Percentiles rank a stretch among this genome's conserved stretches.
Conservation (phyloP, 2,888 invertebrate genomes). For the Ectemnius continuus region DNA sequence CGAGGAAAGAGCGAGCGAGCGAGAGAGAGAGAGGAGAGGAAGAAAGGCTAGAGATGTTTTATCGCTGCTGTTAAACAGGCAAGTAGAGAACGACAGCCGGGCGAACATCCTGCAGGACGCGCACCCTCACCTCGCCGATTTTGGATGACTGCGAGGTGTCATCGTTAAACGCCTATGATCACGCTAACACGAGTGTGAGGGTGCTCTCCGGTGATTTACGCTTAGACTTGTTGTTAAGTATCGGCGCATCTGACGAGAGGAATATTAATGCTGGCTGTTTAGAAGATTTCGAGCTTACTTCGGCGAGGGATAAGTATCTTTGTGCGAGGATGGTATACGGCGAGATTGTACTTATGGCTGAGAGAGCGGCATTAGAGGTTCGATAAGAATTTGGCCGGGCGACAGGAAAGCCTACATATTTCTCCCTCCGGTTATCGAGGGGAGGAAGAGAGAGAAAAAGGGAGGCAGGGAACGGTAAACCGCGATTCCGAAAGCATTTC, state of each 20-base stretch:
- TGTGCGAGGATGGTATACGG: slow-evolving; percentile 40
- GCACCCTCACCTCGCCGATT: slow-evolving; percentile 26
- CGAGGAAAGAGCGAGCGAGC: too few species aligned
- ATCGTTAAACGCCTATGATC: slow-evolving; percentile 56
- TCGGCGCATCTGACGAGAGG: neutral
- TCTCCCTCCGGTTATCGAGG: slow-evolving; percentile 63
- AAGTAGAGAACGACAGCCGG: slow-evolving; percentile 57
- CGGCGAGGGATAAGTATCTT: slow-evolving; percentile 37
- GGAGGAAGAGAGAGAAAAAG: slow-evolving; percentile 30
- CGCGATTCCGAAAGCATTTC: slow-evolving; percentile 73
- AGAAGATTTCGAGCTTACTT: neutral
- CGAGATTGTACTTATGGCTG: slow-evolving; percentile 38
- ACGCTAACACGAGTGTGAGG: slow-evolving; percentile 38
- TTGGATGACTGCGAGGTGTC: slow-evolving; percentile 47
- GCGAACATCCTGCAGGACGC: slow-evolving; percentile 43
- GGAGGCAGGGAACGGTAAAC: slow-evolving; percentile 61
- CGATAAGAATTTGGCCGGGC: slow-evolving; percentile 50
- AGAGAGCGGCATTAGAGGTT: slow-evolving; percentile 46
- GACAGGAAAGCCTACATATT: slow-evolving; percentile 74
- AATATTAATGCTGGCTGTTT: neutral
- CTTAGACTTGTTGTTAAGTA: neutral
- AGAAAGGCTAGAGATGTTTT: slow-evolving; percentile 61
- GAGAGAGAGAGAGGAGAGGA: neutral
- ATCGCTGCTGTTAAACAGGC: slow-evolving; percentile 64
- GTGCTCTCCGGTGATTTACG: slow-evolving; percentile 49